Percentiles rank a stretch among this genome's conserved stretches.
Conservation (phyloP, 2,113 vertebrate species). For the Thunnus maccoyii region DNA sequence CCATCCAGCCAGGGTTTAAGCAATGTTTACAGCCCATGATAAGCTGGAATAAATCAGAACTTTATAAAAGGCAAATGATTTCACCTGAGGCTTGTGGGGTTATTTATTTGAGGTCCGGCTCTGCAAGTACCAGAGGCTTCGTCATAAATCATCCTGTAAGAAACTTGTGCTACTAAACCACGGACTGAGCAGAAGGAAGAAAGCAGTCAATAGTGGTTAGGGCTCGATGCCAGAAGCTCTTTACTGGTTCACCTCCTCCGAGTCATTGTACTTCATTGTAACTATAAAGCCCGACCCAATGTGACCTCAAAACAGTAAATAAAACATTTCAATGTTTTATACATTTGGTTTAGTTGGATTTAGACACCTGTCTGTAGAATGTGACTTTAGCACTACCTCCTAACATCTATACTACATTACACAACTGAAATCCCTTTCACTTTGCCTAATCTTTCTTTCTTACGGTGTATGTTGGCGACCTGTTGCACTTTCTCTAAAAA, state of each 20-base stretch:
- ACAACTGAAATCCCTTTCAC: too few species aligned
- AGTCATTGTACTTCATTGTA: constrained; percentile 25
- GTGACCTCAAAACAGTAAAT: constrained; percentile 10
- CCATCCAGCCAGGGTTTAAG: constrained; percentile 56
- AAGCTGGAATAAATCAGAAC: constrained; percentile 68
- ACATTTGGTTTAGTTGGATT: neutral
- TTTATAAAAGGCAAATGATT: constrained; percentile 74
- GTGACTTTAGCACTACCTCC: neutral
- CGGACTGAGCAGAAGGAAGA: constrained; percentile 30
- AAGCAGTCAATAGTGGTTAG: constrained; percentile 34
- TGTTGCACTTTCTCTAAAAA: too few species aligned
- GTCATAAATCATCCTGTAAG: constrained; percentile 66
- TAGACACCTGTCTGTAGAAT: constrained; percentile 30
- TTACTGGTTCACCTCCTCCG: constrained; percentile 33
- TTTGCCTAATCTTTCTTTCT: too few species aligned
- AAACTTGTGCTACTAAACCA: constrained; percentile 51
- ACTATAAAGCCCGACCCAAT: neutral
- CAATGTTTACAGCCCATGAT: constrained; percentile 69
- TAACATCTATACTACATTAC: too few species aligned
- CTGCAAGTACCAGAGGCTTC: constrained; percentile 42
- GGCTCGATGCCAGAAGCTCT: constrained; percentile 57
- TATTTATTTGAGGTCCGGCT: constrained; percentile 61
- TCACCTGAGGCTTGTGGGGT: constrained; percentile 66
- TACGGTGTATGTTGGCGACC: too few species aligned
- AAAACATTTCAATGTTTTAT: constrained; percentile 18